Evolutionary conservation across 1,140 invertebrate species (phyloP).

Genomic region (Macrobrachium rosenbergii): DNA sequence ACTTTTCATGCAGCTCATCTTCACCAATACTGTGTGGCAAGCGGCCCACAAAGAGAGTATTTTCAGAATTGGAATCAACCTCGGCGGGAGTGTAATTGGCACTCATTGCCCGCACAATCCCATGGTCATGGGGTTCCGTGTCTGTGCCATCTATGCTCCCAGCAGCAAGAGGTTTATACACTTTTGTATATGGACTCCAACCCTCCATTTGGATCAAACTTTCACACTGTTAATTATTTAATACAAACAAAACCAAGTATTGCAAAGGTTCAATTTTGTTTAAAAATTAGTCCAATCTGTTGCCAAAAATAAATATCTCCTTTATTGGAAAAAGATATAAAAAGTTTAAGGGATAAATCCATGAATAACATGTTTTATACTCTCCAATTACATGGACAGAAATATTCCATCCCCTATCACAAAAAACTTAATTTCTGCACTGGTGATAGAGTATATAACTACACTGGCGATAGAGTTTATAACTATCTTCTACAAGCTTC

Average conservation of each 20-base stretch:
- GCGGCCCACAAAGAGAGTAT: constrained; percentile 85
- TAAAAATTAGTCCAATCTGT: too few relatives aligned
- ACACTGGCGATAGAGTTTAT: not conserved
- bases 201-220: not conserved
- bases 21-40: constrained; percentile 81
- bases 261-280: too few relatives aligned
- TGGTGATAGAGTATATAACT: not conserved
- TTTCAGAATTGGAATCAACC: constrained; percentile 77
- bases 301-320: too few relatives aligned
- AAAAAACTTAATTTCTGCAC: too few relatives aligned
- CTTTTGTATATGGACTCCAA: not conserved
- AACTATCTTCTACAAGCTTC: not conserved
- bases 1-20: constrained; percentile 72
- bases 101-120: constrained; percentile 80
- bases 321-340: too few relatives aligned
- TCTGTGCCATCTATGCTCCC: constrained; percentile 82
- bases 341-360: too few relatives aligned
- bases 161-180: constrained; percentile 43
- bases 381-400: too few relatives aligned
- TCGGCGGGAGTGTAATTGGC: constrained; percentile 79
- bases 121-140: constrained; percentile 84
- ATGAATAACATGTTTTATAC: too few relatives aligned
- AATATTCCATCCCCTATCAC: too few relatives aligned
- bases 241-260: too few relatives aligned
- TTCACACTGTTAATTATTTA: not conserved